Evolutionary conservation across 2,113 vertebrate species (phyloP).

Genomic region (Australoheros scitulus): DNA sequence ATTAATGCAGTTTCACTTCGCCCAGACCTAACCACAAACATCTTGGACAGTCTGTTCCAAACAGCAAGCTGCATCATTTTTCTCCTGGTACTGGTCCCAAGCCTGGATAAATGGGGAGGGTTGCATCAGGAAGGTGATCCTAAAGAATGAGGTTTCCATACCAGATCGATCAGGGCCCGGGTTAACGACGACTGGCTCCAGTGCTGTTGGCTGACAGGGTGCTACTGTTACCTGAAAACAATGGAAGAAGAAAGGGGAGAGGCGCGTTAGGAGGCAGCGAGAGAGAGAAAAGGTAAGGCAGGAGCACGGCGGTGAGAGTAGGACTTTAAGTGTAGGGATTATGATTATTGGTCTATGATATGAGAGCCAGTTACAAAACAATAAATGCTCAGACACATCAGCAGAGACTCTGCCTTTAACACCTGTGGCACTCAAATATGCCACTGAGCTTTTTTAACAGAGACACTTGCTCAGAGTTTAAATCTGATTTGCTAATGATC

Average conservation of each 20-base stretch:
- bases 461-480: too few species aligned
- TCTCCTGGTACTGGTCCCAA: not conserved
- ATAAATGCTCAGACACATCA: not conserved
- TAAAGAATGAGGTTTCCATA: not conserved
- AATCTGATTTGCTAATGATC: not conserved
- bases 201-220: not conserved
- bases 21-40: fast-evolving
- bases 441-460: not conserved
- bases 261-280: not conserved
- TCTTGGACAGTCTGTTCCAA: not conserved
- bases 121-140: too few species aligned
- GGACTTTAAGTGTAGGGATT: not conserved
- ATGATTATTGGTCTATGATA: not conserved
- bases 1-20: too few species aligned
- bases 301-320: not conserved
- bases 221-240: not conserved
- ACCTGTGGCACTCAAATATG: too few species aligned
- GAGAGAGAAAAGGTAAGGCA: not conserved
- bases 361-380: not conserved
- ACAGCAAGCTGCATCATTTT: not conserved
- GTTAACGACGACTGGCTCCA: not conserved
- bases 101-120: not conserved
- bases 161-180: not conserved
- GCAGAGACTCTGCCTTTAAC: not conserved
- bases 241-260: fast-evolving